Base-by-base conservation (phyloP, 2,797 vertebrate genomes). In the Columba guinea region DNA sequence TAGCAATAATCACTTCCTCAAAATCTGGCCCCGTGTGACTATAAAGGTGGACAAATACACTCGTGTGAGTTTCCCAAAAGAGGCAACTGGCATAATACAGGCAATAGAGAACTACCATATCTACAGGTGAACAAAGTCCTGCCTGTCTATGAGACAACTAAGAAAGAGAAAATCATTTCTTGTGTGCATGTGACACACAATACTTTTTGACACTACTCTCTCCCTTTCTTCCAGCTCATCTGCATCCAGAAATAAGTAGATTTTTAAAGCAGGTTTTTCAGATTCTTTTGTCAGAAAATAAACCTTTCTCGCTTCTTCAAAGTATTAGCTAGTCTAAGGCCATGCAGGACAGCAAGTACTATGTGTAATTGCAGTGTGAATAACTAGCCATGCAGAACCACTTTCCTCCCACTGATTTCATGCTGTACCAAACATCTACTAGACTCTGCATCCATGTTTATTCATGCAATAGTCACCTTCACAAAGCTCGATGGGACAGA, bases 91-190 rank as follows among this genome's bases (percentile, higher is more conserved):
- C 18, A 8, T 19, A 63, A 74, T 0, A 49, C 22, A 49, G 55
- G 32, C 35, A 48, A 23, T 35, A 59, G 27, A 77, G 56, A 59
- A 5, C 22, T 34, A 4, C 7, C 51, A 3, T 0, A 0, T 27
- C 60, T 74, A 26, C 28, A 28, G 13, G 34, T 9, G 68, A 89
- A 34, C 14, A 26, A 59, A 78, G 26, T 64, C 87, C 28, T 81
- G 28, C 23, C 22, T 75, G 30, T 21, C 35, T 23, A 9, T 22
- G 41, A 77, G 56, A n/a, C 46, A 71, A 18, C 8, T 5, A n/a
- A 80, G 35, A 67, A 52, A 49, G 12, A 76, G 19, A 27, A 79
- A 69, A 5, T 4, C 3, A 4, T 35, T 49, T 56, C 39, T 19
- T 21, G 2, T 51, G 4, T 21, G 26, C 51, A 10, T 19, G 30